phyloP scores from a whole-genome alignment of 2,888 invertebrate genomes.

The Eremobia ochroleuca region DNA sequence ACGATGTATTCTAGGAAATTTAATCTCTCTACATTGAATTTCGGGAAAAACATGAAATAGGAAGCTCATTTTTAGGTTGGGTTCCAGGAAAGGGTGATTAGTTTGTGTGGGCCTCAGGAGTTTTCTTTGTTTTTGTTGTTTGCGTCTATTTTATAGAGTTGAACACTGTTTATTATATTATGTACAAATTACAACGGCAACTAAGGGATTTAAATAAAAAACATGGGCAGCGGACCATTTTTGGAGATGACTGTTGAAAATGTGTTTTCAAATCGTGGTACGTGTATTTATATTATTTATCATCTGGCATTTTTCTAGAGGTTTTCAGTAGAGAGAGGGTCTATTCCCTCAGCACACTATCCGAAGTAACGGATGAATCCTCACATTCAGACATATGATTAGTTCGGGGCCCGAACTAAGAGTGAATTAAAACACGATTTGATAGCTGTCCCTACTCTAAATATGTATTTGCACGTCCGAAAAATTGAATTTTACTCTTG shows the following conservation, averaged over 20 bases:
- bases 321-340: neutral
- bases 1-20: neutral
- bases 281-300: neutral
- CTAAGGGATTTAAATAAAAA: neutral
- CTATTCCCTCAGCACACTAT: neutral
- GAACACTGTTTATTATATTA: neutral
- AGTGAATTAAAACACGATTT: neutral
- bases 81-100: neutral
- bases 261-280: too few relatives aligned
- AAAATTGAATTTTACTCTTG: too few relatives aligned
- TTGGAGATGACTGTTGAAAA: neutral
- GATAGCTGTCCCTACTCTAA: too few relatives aligned
- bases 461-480: neutral
- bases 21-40: neutral
- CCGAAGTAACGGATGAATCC: neutral
- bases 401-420: neutral
- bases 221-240: fast-evolving
- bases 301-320: neutral
- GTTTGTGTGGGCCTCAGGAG: neutral
- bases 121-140: neutral
- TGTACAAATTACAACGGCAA: neutral
- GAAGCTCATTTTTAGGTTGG: neutral
- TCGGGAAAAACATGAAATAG: neutral
- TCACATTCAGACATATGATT: neutral
- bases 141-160: neutral